Evolutionary conservation across 2,797 vertebrate genomes (phyloP).

Genomic region (Nannoperca obscura): DNA sequence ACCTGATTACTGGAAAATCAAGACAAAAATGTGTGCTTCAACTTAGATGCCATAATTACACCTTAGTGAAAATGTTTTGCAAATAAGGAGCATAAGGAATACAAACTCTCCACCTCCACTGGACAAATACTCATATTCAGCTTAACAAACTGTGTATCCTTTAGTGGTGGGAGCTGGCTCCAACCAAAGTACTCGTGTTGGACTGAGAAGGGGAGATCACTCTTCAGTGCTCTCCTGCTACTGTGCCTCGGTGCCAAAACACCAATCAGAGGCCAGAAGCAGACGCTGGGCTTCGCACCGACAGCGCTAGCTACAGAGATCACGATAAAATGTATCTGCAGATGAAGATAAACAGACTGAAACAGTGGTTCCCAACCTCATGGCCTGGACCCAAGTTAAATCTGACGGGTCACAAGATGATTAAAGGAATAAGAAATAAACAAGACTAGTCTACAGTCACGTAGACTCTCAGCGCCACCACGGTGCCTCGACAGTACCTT

Average conservation of each 20-base stretch:
- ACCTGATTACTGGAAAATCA: constrained; percentile 25
- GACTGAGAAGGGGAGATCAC: constrained; percentile 40
- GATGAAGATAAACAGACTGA: constrained; percentile 33
- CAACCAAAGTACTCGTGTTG: constrained; percentile 32
- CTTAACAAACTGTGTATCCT: constrained; percentile 27
- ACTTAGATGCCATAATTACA: constrained; percentile 21
- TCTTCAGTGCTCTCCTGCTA: constrained; percentile 57
- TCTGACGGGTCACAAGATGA: constrained; percentile 22
- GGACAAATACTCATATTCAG: constrained; percentile 25
- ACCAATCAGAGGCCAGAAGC: constrained; percentile 54
- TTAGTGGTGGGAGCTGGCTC: constrained; percentile 27
- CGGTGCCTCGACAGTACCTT: constrained; percentile 86
- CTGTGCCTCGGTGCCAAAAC: constrained; percentile 53
- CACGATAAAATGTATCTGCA: constrained; percentile 58
- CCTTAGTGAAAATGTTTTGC: constrained; percentile 37
- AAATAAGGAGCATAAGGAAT: constrained; percentile 17
- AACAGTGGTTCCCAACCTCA: constrained; percentile 4
- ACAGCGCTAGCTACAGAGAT: constrained; percentile 42
- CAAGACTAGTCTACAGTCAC: neutral
- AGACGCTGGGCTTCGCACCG: constrained; percentile 42
- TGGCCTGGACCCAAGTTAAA: constrained; percentile 8
- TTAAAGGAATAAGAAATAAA: neutral
- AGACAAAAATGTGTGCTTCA: constrained; percentile 10
- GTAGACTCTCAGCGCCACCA: neutral
- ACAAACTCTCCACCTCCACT: constrained; percentile 21